These are phyloP conservation scores for Nemoura dubitans DNA, from an alignment of 2,888 invertebrate genomes.

Conservation along the genomic window DNA sequence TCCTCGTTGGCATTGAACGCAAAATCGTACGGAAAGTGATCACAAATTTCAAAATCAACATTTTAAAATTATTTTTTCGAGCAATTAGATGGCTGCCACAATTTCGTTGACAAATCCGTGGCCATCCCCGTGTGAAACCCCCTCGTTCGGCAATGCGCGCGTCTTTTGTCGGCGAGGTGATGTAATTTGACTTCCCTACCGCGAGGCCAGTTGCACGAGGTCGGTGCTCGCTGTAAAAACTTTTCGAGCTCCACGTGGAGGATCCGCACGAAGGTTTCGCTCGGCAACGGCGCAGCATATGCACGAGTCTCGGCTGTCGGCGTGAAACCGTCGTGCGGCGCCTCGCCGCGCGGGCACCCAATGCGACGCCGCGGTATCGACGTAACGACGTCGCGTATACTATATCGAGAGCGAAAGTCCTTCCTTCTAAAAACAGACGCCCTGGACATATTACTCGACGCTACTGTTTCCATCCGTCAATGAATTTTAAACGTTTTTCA, in stretches of 20 bases:
- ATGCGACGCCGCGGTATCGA: conserved; percentile 28
- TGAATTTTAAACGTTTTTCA: not conserved
- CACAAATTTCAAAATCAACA: not conserved
- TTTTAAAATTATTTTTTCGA: not conserved
- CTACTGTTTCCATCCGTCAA: not conserved
- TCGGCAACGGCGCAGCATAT: not conserved
- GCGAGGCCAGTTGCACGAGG: conserved; percentile 53
- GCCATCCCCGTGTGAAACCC: not conserved
- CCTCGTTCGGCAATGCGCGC: not conserved
- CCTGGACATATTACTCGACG: not conserved
- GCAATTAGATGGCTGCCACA: not conserved
- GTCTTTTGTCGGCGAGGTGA: conserved; percentile 42
- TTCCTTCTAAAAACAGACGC: conserved; percentile 34
- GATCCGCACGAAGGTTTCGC: conserved; percentile 46
- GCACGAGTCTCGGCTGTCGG: conserved; percentile 1
- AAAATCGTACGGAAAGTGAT: not conserved
- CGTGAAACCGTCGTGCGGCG: conserved; percentile 42
- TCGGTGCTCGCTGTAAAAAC: conserved; percentile 53
- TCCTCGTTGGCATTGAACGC: not conserved
- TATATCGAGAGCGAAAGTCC: conserved; percentile 38
- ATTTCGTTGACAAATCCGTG: not conserved
- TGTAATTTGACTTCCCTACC: conserved; percentile 51
- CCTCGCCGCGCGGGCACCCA: conserved; percentile 14
- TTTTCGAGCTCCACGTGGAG: conserved; percentile 51
- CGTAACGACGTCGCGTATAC: conserved; percentile 36